These are phyloP conservation scores for Eubucco bourcierii DNA, from an alignment of 2,113 vertebrate species.

Conservation along the genomic window DNA sequence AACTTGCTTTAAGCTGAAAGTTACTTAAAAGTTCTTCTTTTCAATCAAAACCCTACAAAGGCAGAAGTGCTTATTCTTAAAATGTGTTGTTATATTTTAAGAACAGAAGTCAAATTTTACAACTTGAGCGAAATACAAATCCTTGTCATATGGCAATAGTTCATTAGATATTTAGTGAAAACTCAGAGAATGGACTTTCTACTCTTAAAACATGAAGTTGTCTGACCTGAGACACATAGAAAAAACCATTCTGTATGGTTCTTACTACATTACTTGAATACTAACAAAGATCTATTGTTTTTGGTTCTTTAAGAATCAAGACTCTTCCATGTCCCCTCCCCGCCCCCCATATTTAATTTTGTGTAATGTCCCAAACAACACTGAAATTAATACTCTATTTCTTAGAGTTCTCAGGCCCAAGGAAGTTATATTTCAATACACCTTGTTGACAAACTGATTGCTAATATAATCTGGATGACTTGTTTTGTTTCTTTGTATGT, in stretches of 20 bases:
- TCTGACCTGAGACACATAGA: background rate
- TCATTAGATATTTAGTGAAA: background rate
- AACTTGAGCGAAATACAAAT: background rate
- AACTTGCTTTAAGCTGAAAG: constrained; percentile 36
- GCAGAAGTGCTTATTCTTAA: constrained; percentile 12
- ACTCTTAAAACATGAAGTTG: background rate
- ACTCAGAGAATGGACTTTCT: background rate
- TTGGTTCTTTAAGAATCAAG: background rate
- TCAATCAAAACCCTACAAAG: constrained; percentile 5
- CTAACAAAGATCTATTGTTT: background rate
- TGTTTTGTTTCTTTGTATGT: background rate
- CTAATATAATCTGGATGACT: background rate
- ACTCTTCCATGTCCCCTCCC: background rate
- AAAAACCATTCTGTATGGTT: background rate
- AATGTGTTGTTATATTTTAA: background rate
- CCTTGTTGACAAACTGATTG: background rate
- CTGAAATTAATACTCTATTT: background rate
- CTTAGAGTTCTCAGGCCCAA: background rate
- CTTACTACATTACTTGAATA: background rate
- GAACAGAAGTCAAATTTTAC: constrained; percentile 1
- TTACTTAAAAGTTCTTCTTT: constrained; percentile 11
- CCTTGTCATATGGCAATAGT: background rate
- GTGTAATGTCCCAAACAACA: background rate
- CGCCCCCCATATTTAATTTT: background rate
- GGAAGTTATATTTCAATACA: background rate